A percentile compares a stretch with the other conserved stretches of the same genome.
Evolutionary conservation across 2,113 vertebrate genomes (phyloP).

Genomic region (Apaloderma vittatum): DNA sequence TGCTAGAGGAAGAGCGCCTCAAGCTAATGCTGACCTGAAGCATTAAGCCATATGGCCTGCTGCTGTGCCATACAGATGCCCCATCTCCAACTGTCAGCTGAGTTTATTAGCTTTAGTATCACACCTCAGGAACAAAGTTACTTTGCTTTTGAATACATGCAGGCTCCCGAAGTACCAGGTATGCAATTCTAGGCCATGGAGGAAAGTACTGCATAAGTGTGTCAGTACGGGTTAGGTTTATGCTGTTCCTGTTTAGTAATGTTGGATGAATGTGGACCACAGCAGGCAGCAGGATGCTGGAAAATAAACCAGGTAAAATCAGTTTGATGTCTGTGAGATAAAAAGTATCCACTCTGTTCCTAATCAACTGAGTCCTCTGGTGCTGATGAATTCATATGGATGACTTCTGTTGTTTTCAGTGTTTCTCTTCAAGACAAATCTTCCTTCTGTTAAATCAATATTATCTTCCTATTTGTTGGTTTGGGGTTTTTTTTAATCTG

Average conservation of each 20-base stretch:
- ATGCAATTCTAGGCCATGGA: neutral
- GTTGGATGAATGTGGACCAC: neutral
- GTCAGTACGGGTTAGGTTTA: neutral
- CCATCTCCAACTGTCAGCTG: neutral
- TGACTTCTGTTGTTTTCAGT: neutral
- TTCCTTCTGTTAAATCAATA: neutral
- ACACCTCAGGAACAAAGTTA: neutral
- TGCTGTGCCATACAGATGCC: slow-evolving; percentile 34
- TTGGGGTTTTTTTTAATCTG: neutral
- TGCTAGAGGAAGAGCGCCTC: neutral
- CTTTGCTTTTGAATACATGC: neutral
- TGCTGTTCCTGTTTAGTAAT: neutral
- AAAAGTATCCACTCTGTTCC: slow-evolving; percentile 15
- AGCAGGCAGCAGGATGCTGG: neutral
- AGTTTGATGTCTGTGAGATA: neutral
- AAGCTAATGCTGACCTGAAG: slow-evolving; percentile 34
- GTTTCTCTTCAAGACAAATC: neutral
- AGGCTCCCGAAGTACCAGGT: neutral
- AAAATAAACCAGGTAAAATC: slow-evolving; percentile 29
- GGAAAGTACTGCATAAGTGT: neutral
- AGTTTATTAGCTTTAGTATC: neutral
- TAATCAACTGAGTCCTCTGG: neutral
- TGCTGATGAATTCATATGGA: neutral
- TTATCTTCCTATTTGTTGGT: neutral
- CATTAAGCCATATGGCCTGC: slow-evolving; percentile 8